Base-by-base conservation (phyloP, 2,888 invertebrate species). In the Himalopsyche anomala region DNA sequence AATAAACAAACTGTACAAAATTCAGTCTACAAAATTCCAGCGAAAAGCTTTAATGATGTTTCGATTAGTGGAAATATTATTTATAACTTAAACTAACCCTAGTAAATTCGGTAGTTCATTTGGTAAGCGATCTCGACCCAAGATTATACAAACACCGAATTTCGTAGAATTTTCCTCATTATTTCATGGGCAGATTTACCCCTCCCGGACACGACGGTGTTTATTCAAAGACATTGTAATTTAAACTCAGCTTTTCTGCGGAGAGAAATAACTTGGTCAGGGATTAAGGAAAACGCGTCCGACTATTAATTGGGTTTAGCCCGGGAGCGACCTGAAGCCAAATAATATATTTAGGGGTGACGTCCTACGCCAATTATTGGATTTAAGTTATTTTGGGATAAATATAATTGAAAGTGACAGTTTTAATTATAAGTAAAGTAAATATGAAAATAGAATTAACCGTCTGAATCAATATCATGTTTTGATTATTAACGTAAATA, bases 201-300 rank as follows among this genome's bases (percentile, higher is more conserved):
- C 62, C 62, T 19, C 28, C 28, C 11, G 62, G 4, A 9, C 62
- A 62, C 62, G 12, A 11, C n/a, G 11, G 62, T 62, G 28, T 19
- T 62, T n/a, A n/a, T 62, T 62, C 62, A 62, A 62, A 28, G 62
- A 62, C 62, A 62, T n/a, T 62, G 28, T 62, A 19, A 62, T 62
- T 62, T 62, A 62, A 62, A 62, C 19, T n/a, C 19, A 28, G 62
- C 62, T 62, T 62, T 62, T 62, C 62, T 62, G 28, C 19, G 62
- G 62, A 62, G 62, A n/a, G 62, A 62, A 62, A 62, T 62, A 62
- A 62, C 62, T 62, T 62, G 62, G 62, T 62, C 62, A 62, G 62
- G 62, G 62, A 62, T 62, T 62, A 62, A 51, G 62, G 19, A 62
- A 62, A 62, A 62, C 62, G 62, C 62, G 62, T 62, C 62, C 62